Evolutionary conservation across 1,140 invertebrate genomes (phyloP).

Genomic region (Pteromalus puparum): DNA sequence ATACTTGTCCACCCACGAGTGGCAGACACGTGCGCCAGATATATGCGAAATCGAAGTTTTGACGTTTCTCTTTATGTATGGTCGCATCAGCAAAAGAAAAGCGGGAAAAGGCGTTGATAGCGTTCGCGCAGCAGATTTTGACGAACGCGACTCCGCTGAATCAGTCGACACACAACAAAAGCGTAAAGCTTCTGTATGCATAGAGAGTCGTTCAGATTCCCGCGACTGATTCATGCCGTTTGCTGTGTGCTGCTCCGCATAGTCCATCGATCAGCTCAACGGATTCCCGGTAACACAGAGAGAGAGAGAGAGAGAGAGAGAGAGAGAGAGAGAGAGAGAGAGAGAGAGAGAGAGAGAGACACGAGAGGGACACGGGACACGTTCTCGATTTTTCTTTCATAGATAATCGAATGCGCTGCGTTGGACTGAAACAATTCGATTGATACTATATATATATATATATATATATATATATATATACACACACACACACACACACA

Average conservation of each 20-base stretch:
- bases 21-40: not conserved
- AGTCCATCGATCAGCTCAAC: constrained; percentile 1
- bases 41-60: not conserved
- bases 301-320: too few species aligned
- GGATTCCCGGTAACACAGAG: not conserved
- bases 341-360: too few species aligned
- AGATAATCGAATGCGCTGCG: too few species aligned
- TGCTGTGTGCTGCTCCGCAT: not conserved
- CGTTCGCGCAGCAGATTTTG: not conserved
- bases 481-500: too few species aligned
- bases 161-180: not conserved
- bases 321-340: too few species aligned
- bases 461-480: too few species aligned
- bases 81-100: not conserved
- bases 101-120: too few species aligned
- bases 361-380: too few species aligned
- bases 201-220: not conserved
- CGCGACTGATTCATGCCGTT: not conserved
- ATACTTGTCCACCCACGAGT: not conserved
- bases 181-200: not conserved
- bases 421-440: too few species aligned
- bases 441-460: too few species aligned
- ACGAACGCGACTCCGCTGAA: not conserved
- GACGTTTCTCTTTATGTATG: not conserved
- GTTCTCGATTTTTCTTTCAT: not conserved